These are phyloP conservation scores for Dromococcyx pavoninus DNA, from an alignment of 2,797 vertebrate species.

Conservation along the genomic window DNA sequence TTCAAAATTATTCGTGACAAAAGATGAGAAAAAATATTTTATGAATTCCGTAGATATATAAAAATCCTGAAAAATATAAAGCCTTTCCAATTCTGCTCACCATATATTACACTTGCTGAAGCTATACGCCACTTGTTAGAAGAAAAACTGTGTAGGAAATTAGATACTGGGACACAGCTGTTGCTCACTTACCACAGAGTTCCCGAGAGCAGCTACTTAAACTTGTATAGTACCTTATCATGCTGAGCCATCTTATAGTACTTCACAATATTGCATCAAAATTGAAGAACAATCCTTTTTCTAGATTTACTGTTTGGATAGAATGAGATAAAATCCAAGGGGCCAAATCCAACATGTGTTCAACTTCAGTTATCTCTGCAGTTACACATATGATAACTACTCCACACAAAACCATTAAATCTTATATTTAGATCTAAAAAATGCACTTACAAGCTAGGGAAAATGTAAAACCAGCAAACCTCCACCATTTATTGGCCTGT, in stretches of 20 bases:
- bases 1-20: neutral
- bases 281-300: slow-evolving; percentile 43
- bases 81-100: neutral
- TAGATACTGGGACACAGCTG: neutral
- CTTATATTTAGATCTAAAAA: slow-evolving; percentile 6
- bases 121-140: neutral
- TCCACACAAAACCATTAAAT: neutral
- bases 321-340: slow-evolving; percentile 30
- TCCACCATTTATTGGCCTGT: neutral
- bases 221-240: slow-evolving; percentile 19
- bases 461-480: neutral
- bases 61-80: slow-evolving; percentile 39
- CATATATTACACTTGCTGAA: neutral
- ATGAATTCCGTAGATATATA: neutral
- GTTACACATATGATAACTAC: neutral
- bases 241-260: neutral
- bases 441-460: neutral
- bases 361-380: neutral
- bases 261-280: slow-evolving; percentile 51
- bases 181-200: neutral
- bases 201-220: neutral
- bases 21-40: neutral
- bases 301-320: slow-evolving; percentile 14
- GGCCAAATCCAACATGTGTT: neutral
- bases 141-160: neutral